phyloP scores from a whole-genome alignment of 2,888 invertebrate genomes.

The Coleophora flavipennella region DNA sequence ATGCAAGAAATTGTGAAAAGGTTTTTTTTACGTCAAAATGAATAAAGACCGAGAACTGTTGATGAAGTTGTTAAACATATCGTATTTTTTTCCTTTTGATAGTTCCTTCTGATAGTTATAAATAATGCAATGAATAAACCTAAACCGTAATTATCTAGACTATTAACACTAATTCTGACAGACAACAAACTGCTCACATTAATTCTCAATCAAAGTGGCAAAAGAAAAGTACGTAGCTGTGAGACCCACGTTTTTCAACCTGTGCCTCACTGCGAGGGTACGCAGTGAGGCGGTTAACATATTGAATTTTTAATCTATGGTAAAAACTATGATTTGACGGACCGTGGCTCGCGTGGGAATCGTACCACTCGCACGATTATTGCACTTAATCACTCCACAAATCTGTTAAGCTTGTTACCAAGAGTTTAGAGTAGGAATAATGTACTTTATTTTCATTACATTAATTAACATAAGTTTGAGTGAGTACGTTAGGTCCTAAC shows the following conservation, averaged over 20 bases:
- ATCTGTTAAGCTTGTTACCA: constrained; percentile 2
- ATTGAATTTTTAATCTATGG: constrained; percentile 50
- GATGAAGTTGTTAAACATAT: no score
- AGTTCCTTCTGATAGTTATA: no score
- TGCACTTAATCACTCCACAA: constrained; percentile 2
- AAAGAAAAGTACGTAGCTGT: no score
- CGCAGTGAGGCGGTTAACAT: constrained; percentile 56
- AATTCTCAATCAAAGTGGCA: constrained; percentile 6
- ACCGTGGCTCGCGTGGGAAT: constrained; percentile 55
- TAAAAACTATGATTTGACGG: constrained; percentile 60
- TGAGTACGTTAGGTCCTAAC: no score
- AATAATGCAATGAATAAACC: not conserved
- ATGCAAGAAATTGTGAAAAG: no score
- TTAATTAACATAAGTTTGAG: no score
- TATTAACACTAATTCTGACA: not conserved
- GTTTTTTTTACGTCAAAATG: no score
- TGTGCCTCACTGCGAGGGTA: constrained; percentile 23
- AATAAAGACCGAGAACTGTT: no score
- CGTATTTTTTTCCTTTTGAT: no score
- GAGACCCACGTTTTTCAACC: constrained; percentile 14
- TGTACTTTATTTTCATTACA: no score
- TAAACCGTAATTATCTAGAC: not conserved
- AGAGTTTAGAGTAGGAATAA: not conserved
- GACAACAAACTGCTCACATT: constrained; percentile 3
- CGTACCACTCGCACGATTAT: constrained; percentile 30